Evolutionary conservation across 1,140 invertebrate species (phyloP).

Genomic region (Schlechtendalia chinensis): DNA sequence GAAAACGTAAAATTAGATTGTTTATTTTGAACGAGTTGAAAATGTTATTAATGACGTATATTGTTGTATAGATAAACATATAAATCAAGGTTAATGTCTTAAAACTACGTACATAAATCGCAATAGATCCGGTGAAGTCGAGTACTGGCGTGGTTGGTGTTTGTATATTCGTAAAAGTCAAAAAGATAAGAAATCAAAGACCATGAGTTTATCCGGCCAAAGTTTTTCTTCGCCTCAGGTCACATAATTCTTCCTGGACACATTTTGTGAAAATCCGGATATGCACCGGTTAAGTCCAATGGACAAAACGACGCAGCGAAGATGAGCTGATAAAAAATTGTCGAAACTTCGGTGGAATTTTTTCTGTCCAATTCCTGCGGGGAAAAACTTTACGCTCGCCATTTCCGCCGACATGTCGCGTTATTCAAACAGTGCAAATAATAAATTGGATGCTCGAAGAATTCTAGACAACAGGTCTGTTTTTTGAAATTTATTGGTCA

Average conservation of each 20-base stretch:
- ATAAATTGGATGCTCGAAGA: conserved; percentile 29
- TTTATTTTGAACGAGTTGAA: conserved; percentile 16
- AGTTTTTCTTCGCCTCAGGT: conserved; percentile 18
- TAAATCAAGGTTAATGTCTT: conserved; percentile 30
- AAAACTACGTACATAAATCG: conserved; percentile 1
- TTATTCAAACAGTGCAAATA: conserved; percentile 28
- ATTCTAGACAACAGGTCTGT: conserved; percentile 19
- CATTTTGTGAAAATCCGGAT: background rate
- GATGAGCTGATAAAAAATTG: conserved; percentile 46
- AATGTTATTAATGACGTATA: conserved; percentile 28
- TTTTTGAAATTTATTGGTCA: conserved; percentile 25
- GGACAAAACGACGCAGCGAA: conserved; percentile 38
- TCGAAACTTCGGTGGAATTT: conserved; percentile 34
- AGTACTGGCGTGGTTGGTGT: background rate
- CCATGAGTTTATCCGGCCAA: conserved; percentile 26
- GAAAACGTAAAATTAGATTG: background rate
- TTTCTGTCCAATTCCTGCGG: background rate
- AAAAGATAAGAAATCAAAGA: conserved; percentile 44
- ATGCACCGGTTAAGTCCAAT: background rate
- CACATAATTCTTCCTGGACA: conserved; percentile 35
- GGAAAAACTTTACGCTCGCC: conserved; percentile 30
- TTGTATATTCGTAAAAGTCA: conserved; percentile 35
- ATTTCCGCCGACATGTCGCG: background rate
- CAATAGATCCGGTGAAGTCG: conserved; percentile 6
- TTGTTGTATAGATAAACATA: conserved; percentile 14